phyloP scores from a whole-genome alignment of 2,113 vertebrate genomes.

The Canis aureus region DNA sequence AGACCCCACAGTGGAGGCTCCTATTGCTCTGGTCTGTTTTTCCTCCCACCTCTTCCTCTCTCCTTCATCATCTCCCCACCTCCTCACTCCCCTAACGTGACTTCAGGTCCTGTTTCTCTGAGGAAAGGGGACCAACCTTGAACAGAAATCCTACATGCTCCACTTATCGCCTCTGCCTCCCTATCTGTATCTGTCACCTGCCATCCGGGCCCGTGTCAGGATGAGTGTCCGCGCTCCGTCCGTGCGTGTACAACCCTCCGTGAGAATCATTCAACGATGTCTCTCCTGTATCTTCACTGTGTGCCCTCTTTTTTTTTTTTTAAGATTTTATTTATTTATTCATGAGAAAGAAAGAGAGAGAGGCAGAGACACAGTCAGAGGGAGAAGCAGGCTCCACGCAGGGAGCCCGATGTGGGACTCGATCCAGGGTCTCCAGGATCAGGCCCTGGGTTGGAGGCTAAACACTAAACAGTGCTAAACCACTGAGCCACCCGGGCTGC shows the following conservation, averaged over 20 bases:
- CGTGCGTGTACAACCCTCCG: accelerated
- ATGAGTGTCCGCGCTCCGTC: background rate
- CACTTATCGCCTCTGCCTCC: background rate
- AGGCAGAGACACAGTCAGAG: no score
- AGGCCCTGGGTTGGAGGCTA: no score
- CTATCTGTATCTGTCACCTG: background rate
- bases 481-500: no score
- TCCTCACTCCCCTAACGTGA: background rate
- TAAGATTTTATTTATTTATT: no score
- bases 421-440: no score
- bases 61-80: background rate
- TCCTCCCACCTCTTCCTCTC: background rate
- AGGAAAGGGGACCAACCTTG: background rate
- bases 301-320: background rate
- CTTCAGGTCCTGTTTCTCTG: background rate
- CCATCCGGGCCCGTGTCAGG: background rate
- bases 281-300: no score
- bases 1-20: background rate
- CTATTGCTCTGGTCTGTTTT: background rate
- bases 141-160: background rate
- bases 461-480: no score
- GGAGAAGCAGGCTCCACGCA: no score
- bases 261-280: background rate
- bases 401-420: no score
- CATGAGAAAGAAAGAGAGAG: no score